Evolutionary conservation across 1,140 invertebrate species (phyloP).

Genomic region (Drosophila burlai): DNA sequence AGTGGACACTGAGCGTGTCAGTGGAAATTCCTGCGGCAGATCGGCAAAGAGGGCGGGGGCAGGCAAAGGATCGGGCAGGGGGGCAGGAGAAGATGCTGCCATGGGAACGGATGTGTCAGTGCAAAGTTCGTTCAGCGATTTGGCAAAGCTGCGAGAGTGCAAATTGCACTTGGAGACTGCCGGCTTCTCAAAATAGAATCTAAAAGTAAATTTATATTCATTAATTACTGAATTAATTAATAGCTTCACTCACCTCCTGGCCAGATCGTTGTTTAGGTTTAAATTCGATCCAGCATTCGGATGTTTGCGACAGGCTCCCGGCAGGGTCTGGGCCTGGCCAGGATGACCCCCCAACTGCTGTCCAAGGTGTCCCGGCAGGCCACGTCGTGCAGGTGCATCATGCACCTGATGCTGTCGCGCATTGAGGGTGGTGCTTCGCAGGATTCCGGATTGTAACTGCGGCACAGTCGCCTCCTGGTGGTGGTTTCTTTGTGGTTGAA

Average conservation of each 20-base stretch:
- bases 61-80: conserved; percentile 13
- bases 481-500: not conserved
- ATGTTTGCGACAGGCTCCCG: conserved; percentile 64
- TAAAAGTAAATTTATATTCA: conserved; percentile 5
- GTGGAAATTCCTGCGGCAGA: conserved; percentile 76
- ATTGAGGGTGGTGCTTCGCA: conserved; percentile 29
- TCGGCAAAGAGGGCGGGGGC: conserved; percentile 63
- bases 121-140: conserved; percentile 82
- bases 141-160: conserved; percentile 80
- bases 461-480: not conserved
- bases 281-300: conserved; percentile 58
- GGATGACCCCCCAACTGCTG: conserved; percentile 4
- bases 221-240: not conserved
- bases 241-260: conserved; percentile 49
- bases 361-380: not conserved
- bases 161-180: conserved; percentile 74
- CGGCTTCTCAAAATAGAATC: conserved; percentile 82
- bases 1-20: conserved; percentile 82
- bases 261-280: conserved; percentile 68
- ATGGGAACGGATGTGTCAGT: conserved; percentile 45
- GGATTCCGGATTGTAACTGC: conserved; percentile 12
- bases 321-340: conserved; percentile 57
- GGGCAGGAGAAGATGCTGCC: not conserved
- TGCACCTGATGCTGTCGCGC: conserved; percentile 66
- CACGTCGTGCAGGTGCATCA: conserved; percentile 7